Evolutionary conservation across 2,797 vertebrate genomes (phyloP).

Genomic region (Sphaeramia orbicularis): DNA sequence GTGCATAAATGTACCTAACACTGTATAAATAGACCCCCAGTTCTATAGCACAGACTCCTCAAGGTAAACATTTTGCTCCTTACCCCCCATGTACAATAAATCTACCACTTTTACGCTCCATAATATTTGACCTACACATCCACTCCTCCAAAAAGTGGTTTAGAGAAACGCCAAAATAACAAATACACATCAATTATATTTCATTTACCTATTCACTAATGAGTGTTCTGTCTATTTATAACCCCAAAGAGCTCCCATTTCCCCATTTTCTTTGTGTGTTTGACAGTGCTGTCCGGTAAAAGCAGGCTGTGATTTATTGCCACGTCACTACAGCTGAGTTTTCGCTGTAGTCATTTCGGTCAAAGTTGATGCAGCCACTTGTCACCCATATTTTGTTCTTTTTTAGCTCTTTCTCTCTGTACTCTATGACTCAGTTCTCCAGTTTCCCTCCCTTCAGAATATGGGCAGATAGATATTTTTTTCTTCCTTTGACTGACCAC

Average conservation of each 20-base stretch:
- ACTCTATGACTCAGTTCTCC: constrained; percentile 48
- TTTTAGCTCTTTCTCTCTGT: constrained; percentile 21
- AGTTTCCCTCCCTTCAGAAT: constrained; percentile 45
- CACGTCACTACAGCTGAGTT: constrained; percentile 26
- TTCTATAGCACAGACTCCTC: constrained; percentile 36
- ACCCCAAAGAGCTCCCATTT: constrained; percentile 14
- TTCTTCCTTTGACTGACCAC: constrained; percentile 48
- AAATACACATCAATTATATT: constrained; percentile 28
- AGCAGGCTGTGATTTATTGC: neutral
- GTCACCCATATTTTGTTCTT: constrained; percentile 20
- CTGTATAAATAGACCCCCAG: constrained; percentile 51
- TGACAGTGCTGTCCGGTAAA: constrained; percentile 4
- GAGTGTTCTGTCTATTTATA: neutral
- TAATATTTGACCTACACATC: constrained; percentile 39
- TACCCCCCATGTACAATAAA: constrained; percentile 54
- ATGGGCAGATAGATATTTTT: constrained; percentile 16
- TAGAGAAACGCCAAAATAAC: constrained; percentile 32
- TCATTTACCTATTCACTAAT: constrained; percentile 2
- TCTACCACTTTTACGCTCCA: constrained; percentile 37
- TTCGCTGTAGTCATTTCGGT: constrained; percentile 27
- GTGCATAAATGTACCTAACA: constrained; percentile 13
- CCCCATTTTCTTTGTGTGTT: constrained; percentile 24
- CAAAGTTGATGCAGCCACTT: constrained; percentile 55
- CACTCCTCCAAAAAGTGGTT: constrained; percentile 39
- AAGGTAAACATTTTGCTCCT: constrained; percentile 68